Evolutionary conservation across 2,797 vertebrate genomes (phyloP).

Genomic region (Gymnocypris eckloni): DNA sequence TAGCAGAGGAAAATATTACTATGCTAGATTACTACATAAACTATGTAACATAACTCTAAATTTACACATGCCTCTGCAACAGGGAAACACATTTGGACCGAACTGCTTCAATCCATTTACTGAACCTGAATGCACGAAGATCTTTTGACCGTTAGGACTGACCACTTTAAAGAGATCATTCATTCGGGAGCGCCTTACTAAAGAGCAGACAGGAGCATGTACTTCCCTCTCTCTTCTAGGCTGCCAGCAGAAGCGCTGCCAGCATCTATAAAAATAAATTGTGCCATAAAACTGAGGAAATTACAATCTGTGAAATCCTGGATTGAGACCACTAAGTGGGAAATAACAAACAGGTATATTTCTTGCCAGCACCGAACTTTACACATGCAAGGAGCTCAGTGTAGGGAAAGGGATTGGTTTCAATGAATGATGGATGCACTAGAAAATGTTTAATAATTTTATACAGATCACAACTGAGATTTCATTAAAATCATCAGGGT

Average conservation of each 20-base stretch:
- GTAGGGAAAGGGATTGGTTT: not conserved
- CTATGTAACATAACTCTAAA: constrained; percentile 1
- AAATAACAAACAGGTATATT: constrained; percentile 64
- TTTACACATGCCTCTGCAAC: not conserved
- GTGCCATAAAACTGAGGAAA: constrained; percentile 65
- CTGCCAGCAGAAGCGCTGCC: constrained; percentile 59
- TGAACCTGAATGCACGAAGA: constrained; percentile 14
- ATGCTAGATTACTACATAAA: constrained; percentile 6
- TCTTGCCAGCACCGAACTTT: constrained; percentile 49
- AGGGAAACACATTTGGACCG: constrained; percentile 8
- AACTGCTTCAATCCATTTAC: not conserved
- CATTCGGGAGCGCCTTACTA: constrained; percentile 41
- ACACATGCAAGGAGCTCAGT: constrained; percentile 15
- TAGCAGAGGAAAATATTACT: constrained; percentile 45
- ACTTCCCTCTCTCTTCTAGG: constrained; percentile 50
- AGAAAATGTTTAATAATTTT: not conserved
- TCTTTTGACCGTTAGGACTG: constrained; percentile 41
- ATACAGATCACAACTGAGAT: constrained; percentile 11
- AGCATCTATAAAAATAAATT: constrained; percentile 68
- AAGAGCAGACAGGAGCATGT: constrained; percentile 54
- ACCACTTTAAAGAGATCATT: constrained; percentile 54
- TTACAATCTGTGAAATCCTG: constrained; percentile 67
- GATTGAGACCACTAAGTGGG: constrained; percentile 63
- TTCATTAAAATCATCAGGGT: not conserved
- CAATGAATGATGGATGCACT: not conserved